Percentiles rank a stretch among this genome's conserved stretches.
Conservation (phyloP, 2,888 invertebrate species). For the Leucania comma region DNA sequence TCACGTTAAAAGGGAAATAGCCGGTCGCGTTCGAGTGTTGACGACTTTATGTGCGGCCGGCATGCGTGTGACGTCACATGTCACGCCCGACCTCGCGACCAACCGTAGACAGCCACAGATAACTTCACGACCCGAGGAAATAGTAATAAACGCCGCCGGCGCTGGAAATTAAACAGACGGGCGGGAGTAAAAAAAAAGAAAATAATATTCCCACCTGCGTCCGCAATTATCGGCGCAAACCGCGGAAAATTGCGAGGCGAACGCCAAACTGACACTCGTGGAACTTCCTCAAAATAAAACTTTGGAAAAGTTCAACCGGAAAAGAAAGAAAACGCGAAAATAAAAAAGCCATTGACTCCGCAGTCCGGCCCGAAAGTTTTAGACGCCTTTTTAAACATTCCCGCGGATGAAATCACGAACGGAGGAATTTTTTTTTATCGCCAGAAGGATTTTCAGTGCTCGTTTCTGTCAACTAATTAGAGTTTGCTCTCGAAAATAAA, state of each 20-base stretch:
- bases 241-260: constrained; percentile 88
- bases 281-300: constrained; percentile 89
- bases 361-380: constrained; percentile 85
- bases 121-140: constrained; percentile 51
- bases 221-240: constrained; percentile 89
- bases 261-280: constrained; percentile 89
- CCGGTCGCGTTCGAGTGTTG: constrained; percentile 63
- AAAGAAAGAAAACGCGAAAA: constrained; percentile 88
- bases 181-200: constrained; percentile 69
- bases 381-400: constrained; percentile 85
- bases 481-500: constrained; percentile 72
- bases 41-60: constrained; percentile 51
- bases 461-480: constrained; percentile 85
- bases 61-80: constrained; percentile 57
- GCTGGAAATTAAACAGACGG: constrained; percentile 69
- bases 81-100: constrained; percentile 60
- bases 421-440: constrained; percentile 79
- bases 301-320: constrained; percentile 89
- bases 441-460: constrained; percentile 80
- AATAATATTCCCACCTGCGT: constrained; percentile 85
- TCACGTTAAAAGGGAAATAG: constrained; percentile 66
- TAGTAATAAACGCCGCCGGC: constrained; percentile 66
- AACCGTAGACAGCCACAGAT: constrained; percentile 51
- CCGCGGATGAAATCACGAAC: constrained; percentile 81
- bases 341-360: constrained; percentile 90